phyloP scores from a whole-genome alignment of 2,888 invertebrate genomes.

The Hydroisotoma schaefferi region DNA sequence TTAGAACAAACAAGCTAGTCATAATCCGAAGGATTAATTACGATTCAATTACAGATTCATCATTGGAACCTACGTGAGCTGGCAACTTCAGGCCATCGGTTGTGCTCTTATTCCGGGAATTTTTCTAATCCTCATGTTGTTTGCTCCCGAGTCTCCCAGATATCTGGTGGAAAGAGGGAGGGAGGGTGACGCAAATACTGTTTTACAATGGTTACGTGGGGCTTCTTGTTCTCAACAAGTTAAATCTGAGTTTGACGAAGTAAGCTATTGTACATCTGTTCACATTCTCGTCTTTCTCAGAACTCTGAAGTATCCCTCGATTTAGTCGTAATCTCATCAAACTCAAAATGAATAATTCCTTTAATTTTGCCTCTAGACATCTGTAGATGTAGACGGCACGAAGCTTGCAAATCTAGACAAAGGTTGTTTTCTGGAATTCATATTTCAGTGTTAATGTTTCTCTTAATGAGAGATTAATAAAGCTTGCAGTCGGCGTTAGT shows the following conservation, averaged over 20 bases:
- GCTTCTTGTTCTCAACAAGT: slow-evolving; percentile 50
- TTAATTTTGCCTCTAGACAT: too few species aligned
- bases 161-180: slow-evolving; percentile 62
- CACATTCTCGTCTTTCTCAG: too few species aligned
- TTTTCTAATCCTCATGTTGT: slow-evolving; percentile 68
- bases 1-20: not conserved
- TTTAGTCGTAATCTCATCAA: too few species aligned
- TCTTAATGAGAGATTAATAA: too few species aligned
- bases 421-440: too few species aligned
- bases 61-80: slow-evolving; percentile 65
- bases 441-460: too few species aligned
- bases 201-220: slow-evolving; percentile 72
- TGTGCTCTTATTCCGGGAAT: slow-evolving; percentile 66
- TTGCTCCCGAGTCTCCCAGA: slow-evolving; percentile 73
- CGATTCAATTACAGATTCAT: slow-evolving; percentile 36
- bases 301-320: too few species aligned
- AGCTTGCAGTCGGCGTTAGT: too few species aligned
- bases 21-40: not conserved
- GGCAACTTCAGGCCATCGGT: slow-evolving; percentile 63
- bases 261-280: slow-evolving; percentile 14
- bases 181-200: slow-evolving; percentile 63
- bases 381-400: too few species aligned
- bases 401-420: too few species aligned
- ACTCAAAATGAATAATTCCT: too few species aligned
- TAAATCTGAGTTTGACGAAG: slow-evolving; percentile 39